Conservation (phyloP, 2,888 invertebrate genomes). For the Horisme vitalbata region DNA sequence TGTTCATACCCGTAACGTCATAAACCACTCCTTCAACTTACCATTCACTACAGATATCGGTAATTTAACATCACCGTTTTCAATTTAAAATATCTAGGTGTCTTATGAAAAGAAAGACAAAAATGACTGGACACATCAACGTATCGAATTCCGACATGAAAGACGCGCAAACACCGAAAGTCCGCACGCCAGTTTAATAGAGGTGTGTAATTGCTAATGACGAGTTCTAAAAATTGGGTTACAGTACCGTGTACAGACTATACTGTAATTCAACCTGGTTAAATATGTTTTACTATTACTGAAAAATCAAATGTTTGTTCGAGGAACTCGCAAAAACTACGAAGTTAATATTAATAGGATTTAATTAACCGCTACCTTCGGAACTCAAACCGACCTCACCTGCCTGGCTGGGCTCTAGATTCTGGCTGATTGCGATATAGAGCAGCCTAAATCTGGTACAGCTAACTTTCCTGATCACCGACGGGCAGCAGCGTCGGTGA, state of each 20-base stretch:
- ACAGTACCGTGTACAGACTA: constrained; percentile 30
- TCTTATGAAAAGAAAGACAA: constrained; percentile 45
- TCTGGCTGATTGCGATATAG: no score
- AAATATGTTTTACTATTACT: constrained; percentile 24
- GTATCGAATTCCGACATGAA: constrained; percentile 43
- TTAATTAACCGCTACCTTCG: no score
- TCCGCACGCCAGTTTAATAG: constrained; percentile 35
- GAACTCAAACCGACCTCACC: no score
- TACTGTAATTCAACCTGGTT: constrained; percentile 19
- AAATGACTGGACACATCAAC: constrained; percentile 44
- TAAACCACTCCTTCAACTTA: constrained; percentile 32
- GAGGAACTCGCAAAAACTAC: no score
- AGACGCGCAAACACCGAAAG: constrained; percentile 38
- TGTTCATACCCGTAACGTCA: constrained; percentile 6
- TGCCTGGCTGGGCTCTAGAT: no score
- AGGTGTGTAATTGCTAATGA: constrained; percentile 39
- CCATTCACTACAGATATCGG: constrained; percentile 44
- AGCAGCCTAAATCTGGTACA: no score
- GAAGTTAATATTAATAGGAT: no score
- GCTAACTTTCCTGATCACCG: no score
- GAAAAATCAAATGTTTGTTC: no score
- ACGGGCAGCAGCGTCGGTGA: no score
- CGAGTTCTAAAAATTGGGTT: constrained; percentile 28
- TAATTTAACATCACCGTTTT: constrained; percentile 61
- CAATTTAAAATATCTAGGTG: constrained; percentile 48